A percentile compares a stretch with the other conserved stretches of the same genome.
Conservation (phyloP, 2,888 invertebrate species). For the Dysmachus trigonus region DNA sequence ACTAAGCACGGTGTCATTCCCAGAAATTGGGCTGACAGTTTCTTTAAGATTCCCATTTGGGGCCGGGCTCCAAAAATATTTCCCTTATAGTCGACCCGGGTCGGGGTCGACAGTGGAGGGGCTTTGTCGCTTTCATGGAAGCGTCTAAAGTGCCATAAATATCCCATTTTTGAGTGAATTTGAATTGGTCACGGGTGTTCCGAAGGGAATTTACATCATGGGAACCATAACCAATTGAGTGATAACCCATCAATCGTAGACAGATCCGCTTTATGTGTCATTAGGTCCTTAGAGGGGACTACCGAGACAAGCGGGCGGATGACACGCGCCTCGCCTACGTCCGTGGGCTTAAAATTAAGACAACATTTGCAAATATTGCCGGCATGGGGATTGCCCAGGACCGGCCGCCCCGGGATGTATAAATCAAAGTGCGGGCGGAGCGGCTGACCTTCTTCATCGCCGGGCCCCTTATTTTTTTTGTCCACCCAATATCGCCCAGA, state of each 20-base stretch:
- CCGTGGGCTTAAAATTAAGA: conserved; percentile 13
- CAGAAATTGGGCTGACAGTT: neutral
- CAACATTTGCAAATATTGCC: conserved; percentile 1
- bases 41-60: neutral
- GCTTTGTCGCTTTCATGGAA: neutral
- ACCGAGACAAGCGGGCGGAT: neutral
- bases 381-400: neutral
- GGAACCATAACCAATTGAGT: conserved; percentile 27
- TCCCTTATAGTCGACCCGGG: neutral
- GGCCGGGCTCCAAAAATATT: neutral
- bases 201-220: neutral
- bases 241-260: conserved; percentile 22
- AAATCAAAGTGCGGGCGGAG: neutral
- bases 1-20: neutral
- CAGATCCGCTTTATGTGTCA: conserved; percentile 1
- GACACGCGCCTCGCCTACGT: neutral
- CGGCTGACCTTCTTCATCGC: neutral
- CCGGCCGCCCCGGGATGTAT: neutral
- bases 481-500: neutral
- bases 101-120: neutral
- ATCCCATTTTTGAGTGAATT: neutral
- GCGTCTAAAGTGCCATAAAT: neutral
- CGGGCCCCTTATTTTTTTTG: neutral
- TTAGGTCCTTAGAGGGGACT: neutral
- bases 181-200: neutral